Conservation (phyloP, 2,113 vertebrate genomes). For the Clinocottus analis region DNA sequence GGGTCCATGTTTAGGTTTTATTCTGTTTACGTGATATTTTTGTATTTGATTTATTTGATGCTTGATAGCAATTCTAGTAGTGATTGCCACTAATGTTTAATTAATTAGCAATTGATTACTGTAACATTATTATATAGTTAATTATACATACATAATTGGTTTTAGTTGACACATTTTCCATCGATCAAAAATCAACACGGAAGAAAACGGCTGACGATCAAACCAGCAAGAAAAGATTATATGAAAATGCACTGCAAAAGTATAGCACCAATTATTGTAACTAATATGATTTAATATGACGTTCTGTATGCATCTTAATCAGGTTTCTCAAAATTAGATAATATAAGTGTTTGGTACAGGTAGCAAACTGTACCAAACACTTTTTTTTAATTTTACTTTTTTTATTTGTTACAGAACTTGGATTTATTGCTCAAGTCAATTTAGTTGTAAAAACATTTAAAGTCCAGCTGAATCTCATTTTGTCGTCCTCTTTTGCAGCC, state of each 20-base stretch:
- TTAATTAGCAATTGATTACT: not conserved
- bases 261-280: not conserved
- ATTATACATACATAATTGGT: slow-evolving; percentile 4
- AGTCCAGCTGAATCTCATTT: not conserved
- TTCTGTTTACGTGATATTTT: not conserved
- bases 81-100: slow-evolving; percentile 5
- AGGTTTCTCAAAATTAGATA: not conserved
- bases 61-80: slow-evolving; percentile 16
- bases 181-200: slow-evolving; percentile 1
- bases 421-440: not conserved
- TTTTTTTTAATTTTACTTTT: no score
- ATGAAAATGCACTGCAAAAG: not conserved
- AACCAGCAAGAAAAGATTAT: not conserved
- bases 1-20: not conserved
- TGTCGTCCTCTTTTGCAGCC: not conserved
- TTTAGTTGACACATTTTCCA: slow-evolving; percentile 24
- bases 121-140: not conserved
- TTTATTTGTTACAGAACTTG: not conserved
- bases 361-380: no score
- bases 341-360: not conserved
- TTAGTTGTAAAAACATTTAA: not conserved
- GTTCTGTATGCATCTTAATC: not conserved
- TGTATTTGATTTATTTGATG: slow-evolving; percentile 13
- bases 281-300: not conserved
- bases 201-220: not conserved